Conservation (phyloP, 2,797 vertebrate species). For the Chloroceryle inda region DNA sequence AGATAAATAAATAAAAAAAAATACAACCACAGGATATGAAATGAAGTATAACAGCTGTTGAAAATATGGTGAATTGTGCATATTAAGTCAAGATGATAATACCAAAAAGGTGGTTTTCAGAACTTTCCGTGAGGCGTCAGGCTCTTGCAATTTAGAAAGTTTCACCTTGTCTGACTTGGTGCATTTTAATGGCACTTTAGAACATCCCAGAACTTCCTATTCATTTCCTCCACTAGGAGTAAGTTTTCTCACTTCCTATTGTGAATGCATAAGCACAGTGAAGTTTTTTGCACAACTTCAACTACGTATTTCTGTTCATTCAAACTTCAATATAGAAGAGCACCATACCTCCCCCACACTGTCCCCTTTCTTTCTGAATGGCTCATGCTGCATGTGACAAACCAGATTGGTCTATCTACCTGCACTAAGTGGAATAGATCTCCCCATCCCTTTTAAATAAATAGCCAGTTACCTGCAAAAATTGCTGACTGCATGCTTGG, state of each 20-base stretch:
- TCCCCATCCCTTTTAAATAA: neutral
- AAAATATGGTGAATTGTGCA: neutral
- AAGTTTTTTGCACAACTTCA: neutral
- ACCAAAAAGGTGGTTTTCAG: neutral
- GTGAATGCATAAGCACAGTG: neutral
- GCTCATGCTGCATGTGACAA: neutral
- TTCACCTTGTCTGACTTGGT: neutral
- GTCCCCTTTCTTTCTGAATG: neutral
- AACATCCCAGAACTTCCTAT: neutral
- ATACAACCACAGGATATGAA: neutral
- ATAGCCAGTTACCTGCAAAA: slow-evolving; percentile 93
- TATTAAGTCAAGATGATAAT: neutral
- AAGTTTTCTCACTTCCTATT: neutral
- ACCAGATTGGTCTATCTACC: neutral
- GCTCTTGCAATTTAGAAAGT: neutral
- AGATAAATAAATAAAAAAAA: neutral
- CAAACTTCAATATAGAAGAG: neutral
- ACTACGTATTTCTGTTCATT: neutral
- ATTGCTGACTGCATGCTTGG: slow-evolving; percentile 98
- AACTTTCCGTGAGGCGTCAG: neutral
- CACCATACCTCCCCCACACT: neutral
- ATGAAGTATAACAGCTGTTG: neutral
- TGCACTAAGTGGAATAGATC: neutral
- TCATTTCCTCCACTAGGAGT: neutral
- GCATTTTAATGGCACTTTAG: neutral